Evolutionary conservation across 2,797 vertebrate species (phyloP), one percentile per base, ranked within the genome.

Genomic region (Esox lucius): DNA sequence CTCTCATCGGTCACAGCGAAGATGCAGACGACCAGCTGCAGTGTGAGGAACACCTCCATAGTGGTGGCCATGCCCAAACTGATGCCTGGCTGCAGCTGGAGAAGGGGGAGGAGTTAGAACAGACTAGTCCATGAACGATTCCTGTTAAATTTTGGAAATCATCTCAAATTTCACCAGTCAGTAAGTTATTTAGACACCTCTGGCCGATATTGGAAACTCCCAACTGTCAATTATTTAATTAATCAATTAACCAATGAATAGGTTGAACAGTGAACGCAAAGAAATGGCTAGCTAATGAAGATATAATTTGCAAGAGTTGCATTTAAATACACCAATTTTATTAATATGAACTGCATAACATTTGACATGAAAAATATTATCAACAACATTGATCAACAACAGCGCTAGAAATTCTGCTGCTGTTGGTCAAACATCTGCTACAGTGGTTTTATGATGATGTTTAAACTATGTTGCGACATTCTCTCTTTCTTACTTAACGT

Each of bases 1-100:
- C 97, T 95, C 80, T 98, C 95, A 1, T 98, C 97, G 0, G 95
- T 97, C 46, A 96, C 96, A n/a, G 97, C 95, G 33, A 98, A 95
- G 89, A 96, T 90, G 88, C 97, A 98, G 70, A 98, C 92, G 72
- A 98, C 92, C 0, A 98, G 95, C 88, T 98, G 97, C 85, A 97
- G 90, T 0, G 96, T 98, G 85, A 98, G 93, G 91, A 98, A 96
- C 64, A 96, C 93, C 92, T 98, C 97, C 87, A 98, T 94, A 1
- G 94, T 94, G 80, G 95, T 97, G 85, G 93, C 97, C 95, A 98
- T 97, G 74, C 96, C 95, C 74, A 95, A 89, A 28, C 95, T 96
- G 84, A 98, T 90, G 70, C 96, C 93, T n/a, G 96, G 95, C 87
- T 98, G 96, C 83, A 98, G 87, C 97, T 98, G 89, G 0, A 3